These are phyloP conservation scores for Coptotermes formosanus DNA, from an alignment of 1,140 invertebrate genomes.

Conservation along the genomic window DNA sequence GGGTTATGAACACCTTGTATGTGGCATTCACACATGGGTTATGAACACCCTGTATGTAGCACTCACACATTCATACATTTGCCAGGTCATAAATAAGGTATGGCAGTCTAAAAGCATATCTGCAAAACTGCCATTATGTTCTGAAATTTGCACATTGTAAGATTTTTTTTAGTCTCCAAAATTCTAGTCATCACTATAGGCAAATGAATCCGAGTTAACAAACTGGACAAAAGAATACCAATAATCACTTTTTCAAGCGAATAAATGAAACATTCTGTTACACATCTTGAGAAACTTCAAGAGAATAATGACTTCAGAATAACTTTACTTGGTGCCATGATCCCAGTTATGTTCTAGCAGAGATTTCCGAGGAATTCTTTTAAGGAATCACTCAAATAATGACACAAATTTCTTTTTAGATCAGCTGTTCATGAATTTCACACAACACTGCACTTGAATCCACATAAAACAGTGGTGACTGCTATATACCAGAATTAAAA, in stretches of 20 bases:
- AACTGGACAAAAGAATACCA: background rate
- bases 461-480: slow-evolving; percentile 16
- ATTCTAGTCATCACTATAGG: background rate
- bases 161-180: background rate
- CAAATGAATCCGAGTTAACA: background rate
- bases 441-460: slow-evolving; percentile 9
- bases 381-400: slow-evolving; percentile 16
- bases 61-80: background rate
- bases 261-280: background rate
- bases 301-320: background rate
- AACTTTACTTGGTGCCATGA: background rate
- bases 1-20: background rate
- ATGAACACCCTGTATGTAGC: slow-evolving; percentile 5
- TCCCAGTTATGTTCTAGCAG: too few relatives aligned
- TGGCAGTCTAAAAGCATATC: background rate
- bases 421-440: slow-evolving; percentile 18
- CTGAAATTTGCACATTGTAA: background rate
- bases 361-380: background rate
- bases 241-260: background rate
- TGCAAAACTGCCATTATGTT: background rate
- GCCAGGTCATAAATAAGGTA: background rate
- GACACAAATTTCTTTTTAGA: background rate
- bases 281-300: background rate
- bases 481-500: slow-evolving; percentile 17
- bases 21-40: too few relatives aligned